Evolutionary conservation across 1,140 invertebrate species (phyloP), one percentile per base, ranked within the genome.

Genomic region (Stenopsyche tienmushanensis): DNA sequence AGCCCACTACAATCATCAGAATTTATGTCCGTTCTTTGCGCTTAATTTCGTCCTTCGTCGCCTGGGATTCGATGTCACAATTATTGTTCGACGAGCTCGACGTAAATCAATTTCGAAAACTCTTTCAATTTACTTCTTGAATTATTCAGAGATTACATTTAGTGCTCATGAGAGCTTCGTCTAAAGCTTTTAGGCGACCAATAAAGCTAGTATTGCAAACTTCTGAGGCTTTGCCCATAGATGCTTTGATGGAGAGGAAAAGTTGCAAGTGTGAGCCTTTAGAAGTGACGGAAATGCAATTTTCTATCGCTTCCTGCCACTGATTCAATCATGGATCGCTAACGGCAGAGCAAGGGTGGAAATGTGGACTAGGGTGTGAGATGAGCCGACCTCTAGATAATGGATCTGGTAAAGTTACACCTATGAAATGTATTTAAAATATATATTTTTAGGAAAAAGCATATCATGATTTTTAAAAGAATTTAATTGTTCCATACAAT

Each of bases 321-420:
- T 66, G 57, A 66, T 60, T 66, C 57, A 58, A 66, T 66, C 64
- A 54, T 29, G 50, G 64, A 66, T 66, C 55, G 59, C 59, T 64
- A 55, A 64, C 55, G 47, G 21, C 17, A 49, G 44, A 15, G 17
- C 15, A 26, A 45, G 5, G 5, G 9, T 18, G 5, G 17, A 10
- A 10, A 15, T 45, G 17, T 45, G 17, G 44, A 15, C 44, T 10
- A 13, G 29, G 29, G 29, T n/a, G n/a, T n/a, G n/a, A n/a, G n/a
- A n/a, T n/a, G n/a, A n/a, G n/a, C n/a, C n/a, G n/a, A n/a, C n/a
- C n/a, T n/a, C n/a, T n/a, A n/a, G n/a, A n/a, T n/a, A n/a, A n/a
- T n/a, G n/a, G n/a, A n/a, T n/a, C n/a, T n/a, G n/a, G n/a, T n/a
- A n/a, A n/a, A n/a, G n/a, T n/a, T n/a, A n/a, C n/a, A n/a, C n/a